Base-by-base conservation (phyloP, 2,113 vertebrate genomes). In the Hydrolagus affinis region DNA sequence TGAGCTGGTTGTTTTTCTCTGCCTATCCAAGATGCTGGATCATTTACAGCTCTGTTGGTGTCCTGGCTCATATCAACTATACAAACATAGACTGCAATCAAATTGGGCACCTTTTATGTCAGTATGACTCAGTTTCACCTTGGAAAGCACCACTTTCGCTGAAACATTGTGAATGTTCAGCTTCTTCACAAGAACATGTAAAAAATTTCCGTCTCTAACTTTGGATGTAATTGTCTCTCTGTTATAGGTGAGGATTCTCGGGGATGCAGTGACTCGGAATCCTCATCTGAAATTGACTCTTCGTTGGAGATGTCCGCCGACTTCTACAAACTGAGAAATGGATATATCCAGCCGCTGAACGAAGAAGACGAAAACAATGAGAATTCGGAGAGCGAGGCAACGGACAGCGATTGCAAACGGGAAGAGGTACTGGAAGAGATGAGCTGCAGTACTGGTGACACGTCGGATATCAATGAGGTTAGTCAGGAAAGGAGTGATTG, bases 191-290 rank as follows among this genome's bases (percentile, higher is more conserved):
- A 30, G 15, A 32, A 32, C 1, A 19, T 66, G 19, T 32, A 15
- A 10, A 12, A 19, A 15, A 15, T 0, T 83, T 3, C 78, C 17
- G 8, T 57, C 10, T 64, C 62, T 83, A 25, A 68, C 62, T 15
- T 21, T 56, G 66, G 11, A 32, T 83, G 60, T 68, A 66, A 66
- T 28, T 68, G 28, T 83, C 15, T 15, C 25, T 30, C 25, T 86
- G 68, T 88, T 87, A 2, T 90, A 99, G 98, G 97, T 86, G 98
- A 98, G 0, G 95, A 96, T 86, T 97, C 96, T 30, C 94, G 96
- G 85, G 93, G 92, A 74, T 96, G 96, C 88, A 98, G 96, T 32
- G 97, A 97, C 89, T 98, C 96, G 0, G 97, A 99, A 60, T 95
- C 96, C 44, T 96, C 96, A 8, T 95, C 95, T 1, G 95, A 96